Conservation (phyloP, 1,140 invertebrate species). For the Hylaeus volcanicus region DNA sequence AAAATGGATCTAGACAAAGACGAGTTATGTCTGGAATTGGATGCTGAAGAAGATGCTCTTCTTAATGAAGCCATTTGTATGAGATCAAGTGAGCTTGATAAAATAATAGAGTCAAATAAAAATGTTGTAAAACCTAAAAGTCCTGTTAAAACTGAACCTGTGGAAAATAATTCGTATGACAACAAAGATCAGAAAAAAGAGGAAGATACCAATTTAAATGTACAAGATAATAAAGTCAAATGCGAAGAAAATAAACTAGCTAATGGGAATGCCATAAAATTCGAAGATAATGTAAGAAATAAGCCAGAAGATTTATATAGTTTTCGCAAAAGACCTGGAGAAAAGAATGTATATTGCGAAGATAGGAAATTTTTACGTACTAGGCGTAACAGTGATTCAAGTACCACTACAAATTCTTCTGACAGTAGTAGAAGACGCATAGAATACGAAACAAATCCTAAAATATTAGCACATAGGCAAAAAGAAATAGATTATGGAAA, state of each 20-base stretch:
- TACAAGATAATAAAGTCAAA: constrained; percentile 5
- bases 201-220: constrained; percentile 7
- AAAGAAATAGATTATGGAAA: constrained; percentile 98
- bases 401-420: constrained; percentile 72
- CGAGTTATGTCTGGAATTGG: constrained; percentile 16
- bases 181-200: constrained; percentile 3
- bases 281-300: constrained; percentile 37
- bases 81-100: constrained; percentile 37
- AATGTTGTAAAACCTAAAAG: not conserved
- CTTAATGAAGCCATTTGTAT: constrained; percentile 66
- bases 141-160: not conserved
- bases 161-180: constrained; percentile 19
- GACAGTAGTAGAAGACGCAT: constrained; percentile 62
- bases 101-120: constrained; percentile 21
- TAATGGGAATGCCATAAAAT: constrained; percentile 26
- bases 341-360: constrained; percentile 48
- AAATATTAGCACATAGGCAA: constrained; percentile 88
- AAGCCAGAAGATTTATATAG: constrained; percentile 32
- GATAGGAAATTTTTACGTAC: constrained; percentile 61
- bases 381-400: constrained; percentile 73
- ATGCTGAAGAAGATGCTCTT: constrained; percentile 66
- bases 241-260: not conserved
- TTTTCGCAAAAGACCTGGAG: constrained; percentile 59
- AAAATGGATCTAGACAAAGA: constrained; percentile 36
- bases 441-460: constrained; percentile 88